phyloP scores from a whole-genome alignment of 2,797 vertebrate species.

The Petrocephalus sullivani region DNA sequence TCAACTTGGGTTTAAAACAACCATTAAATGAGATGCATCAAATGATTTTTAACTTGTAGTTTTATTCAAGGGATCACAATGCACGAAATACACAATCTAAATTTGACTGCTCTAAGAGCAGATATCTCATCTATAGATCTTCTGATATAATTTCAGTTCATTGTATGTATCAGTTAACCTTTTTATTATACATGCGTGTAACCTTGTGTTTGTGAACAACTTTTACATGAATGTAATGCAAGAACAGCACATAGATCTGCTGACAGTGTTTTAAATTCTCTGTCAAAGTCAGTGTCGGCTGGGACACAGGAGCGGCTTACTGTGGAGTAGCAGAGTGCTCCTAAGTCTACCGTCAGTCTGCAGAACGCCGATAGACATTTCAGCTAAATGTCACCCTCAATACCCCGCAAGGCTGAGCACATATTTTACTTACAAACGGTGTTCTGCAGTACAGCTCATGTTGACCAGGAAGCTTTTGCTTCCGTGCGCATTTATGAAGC shows the following conservation, averaged over 20 bases:
- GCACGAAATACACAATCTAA: neutral
- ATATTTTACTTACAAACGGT: constrained; percentile 1
- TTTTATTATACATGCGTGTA: neutral
- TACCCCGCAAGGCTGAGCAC: neutral
- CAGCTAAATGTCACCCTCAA: neutral
- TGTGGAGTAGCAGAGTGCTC: neutral
- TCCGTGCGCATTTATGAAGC: neutral
- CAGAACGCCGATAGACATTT: neutral
- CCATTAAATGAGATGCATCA: neutral
- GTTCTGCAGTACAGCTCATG: neutral
- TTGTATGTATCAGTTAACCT: neutral
- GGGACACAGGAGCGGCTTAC: neutral
- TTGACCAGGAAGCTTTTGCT: neutral
- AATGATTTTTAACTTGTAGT: neutral
- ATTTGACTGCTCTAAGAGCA: neutral
- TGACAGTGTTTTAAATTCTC: neutral
- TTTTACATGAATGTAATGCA: neutral
- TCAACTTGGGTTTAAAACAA: neutral
- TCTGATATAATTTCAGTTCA: neutral
- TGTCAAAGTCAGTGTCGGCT: neutral
- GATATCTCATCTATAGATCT: neutral
- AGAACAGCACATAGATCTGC: neutral
- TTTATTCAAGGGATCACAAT: neutral
- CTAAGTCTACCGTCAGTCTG: neutral
- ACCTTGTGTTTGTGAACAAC: neutral